Conservation (phyloP, 2,888 invertebrate species). For the Matsumyia berberina region DNA sequence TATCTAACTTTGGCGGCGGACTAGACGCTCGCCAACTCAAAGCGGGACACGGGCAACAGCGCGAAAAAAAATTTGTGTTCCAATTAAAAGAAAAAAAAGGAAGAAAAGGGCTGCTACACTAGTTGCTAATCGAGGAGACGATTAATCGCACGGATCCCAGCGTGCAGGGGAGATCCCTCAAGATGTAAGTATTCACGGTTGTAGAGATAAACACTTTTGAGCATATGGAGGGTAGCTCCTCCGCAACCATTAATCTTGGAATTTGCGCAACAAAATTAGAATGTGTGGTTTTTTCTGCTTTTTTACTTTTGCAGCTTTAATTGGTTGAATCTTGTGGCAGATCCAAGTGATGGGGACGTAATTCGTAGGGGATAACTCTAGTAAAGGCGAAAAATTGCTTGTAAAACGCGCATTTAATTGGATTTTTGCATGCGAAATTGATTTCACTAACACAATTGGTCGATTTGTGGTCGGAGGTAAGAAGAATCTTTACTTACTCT, state of each 20-base stretch:
- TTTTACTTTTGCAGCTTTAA: conserved; percentile 25
- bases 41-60: conserved; percentile 16
- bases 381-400: conserved; percentile 38
- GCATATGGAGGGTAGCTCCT: conserved; percentile 43
- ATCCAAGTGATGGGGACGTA: conserved; percentile 20
- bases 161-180: background rate
- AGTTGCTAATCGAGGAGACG: conserved; percentile 47
- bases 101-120: conserved; percentile 42
- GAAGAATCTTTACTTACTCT: conserved; percentile 20
- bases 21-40: conserved; percentile 14
- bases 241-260: background rate
- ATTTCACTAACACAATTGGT: conserved; percentile 46
- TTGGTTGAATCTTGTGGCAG: background rate
- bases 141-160: background rate
- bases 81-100: conserved; percentile 20
- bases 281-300: conserved; percentile 8
- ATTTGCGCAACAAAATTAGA: conserved; percentile 52
- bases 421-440: conserved; percentile 37
- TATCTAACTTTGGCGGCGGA: conserved; percentile 59
- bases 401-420: conserved; percentile 16
- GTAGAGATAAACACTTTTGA: conserved; percentile 10
- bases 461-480: conserved; percentile 61
- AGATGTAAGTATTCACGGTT: conserved; percentile 43
- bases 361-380: conserved; percentile 10
- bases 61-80: conserved; percentile 1